Percentiles rank a stretch among this genome's conserved stretches.
phyloP scores from a whole-genome alignment of 2,113 vertebrate genomes.

The Pygathrix nemaeus region DNA sequence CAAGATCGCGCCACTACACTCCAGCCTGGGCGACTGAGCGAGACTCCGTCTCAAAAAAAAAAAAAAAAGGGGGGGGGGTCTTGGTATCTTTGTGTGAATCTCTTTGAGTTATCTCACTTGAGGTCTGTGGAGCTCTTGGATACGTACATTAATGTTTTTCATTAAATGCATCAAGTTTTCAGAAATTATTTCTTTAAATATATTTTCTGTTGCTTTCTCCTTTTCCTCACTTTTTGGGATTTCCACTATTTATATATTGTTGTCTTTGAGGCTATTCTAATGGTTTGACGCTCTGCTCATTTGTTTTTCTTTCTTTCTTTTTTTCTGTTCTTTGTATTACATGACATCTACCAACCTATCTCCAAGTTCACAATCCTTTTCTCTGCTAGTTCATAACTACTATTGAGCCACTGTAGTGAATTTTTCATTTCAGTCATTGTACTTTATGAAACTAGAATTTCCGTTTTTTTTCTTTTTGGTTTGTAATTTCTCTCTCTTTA shows the following conservation, averaged over 20 bases:
- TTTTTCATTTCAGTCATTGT: background rate
- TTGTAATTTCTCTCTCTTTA: background rate
- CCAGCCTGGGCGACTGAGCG: no score
- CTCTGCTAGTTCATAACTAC: background rate
- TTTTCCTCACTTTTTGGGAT: background rate
- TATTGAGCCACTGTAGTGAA: background rate
- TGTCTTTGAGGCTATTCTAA: background rate
- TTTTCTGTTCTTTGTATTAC: background rate
- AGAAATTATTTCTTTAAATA: background rate
- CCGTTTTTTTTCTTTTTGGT: background rate
- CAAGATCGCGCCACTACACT: accelerated
- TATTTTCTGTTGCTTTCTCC: background rate
- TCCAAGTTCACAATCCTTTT: background rate
- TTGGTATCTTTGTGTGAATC: background rate
- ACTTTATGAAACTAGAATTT: background rate
- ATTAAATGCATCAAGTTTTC: background rate
- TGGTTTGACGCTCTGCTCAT: background rate
- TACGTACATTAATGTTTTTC: background rate
- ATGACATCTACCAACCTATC: background rate
- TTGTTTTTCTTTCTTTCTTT: background rate
- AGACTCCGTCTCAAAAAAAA: no score
- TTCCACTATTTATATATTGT: background rate
- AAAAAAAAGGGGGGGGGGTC: no score
- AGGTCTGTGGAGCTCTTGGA: background rate
- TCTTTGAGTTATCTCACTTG: background rate